Evolutionary conservation across 2,888 invertebrate species (phyloP), one percentile per base, ranked within the genome.

Genomic region (Syrphus vitripennis): DNA sequence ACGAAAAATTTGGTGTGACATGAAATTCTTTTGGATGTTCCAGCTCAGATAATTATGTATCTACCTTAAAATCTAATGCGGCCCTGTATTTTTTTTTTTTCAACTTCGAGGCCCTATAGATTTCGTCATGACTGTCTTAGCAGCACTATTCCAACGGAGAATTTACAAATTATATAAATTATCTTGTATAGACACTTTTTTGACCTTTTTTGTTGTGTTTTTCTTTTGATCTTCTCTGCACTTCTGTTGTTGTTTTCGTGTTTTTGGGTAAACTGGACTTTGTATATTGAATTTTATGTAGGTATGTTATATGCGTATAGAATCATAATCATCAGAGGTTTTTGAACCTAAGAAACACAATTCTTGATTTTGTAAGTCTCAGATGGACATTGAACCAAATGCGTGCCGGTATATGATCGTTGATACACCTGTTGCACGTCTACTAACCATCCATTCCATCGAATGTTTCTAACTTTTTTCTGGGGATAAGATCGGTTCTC

Each of bases 391-490:
- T 16, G 40, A 61, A 77, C 16, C 3, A 59, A n/a, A 57, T 57
- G 48, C 48, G 19, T 57, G 45, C 48, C 48, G 48, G 26, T 61
- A 65, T 37, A 65, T 37, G 12, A 29, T 57, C 31, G 40, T n/a
- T 31, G 55, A 45, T 50, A 81, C 81, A 81, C 81, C 75, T 81
- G 81, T 81, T 81, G 81, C 24, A 42, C 31, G 40, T 37, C 40
- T 69, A 26, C 26, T 4, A 16, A 16, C 14, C 31, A 29, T 16
- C 34, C 31, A 48, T 24, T 12, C 21, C 19, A 48, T 26, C 34
- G 4, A 34, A 40, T 9, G 5, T 31, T 10, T 12, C 9, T 34
- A 19, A 55, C 29, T 2, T n/a, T 19, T 50, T 24, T 34, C 67
- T 29, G 31, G n/a, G 59, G 29, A 40, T 29, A 19, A 3, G 16